A percentile compares a stretch with the other conserved stretches of the same genome.
phyloP scores from a whole-genome alignment of 2,888 invertebrate species.

The Drosophila meridionalis region DNA sequence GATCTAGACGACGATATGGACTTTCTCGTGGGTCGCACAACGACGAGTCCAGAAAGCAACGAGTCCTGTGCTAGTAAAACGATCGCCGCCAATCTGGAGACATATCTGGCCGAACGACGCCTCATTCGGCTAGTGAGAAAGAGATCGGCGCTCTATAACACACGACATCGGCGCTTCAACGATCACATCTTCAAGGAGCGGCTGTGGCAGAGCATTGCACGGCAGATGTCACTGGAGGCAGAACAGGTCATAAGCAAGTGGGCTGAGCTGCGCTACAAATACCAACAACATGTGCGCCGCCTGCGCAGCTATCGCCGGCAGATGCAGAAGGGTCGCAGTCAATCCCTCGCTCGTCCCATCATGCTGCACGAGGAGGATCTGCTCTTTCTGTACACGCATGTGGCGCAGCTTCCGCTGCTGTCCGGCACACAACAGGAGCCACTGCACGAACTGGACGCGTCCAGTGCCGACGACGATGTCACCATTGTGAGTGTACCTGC shows the following conservation, averaged over 20 bases:
- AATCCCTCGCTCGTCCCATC: slow-evolving; percentile 53
- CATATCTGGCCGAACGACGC: slow-evolving; percentile 41
- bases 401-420: slow-evolving; percentile 38
- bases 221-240: slow-evolving; percentile 34
- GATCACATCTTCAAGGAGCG: slow-evolving; percentile 58
- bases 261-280: slow-evolving; percentile 74
- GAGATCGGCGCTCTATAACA: slow-evolving; percentile 68
- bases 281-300: slow-evolving; percentile 71
- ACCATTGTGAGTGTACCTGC: slow-evolving; percentile 36
- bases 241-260: slow-evolving; percentile 62
- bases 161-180: slow-evolving; percentile 57
- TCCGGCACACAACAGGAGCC: not conserved
- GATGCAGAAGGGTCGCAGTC: not conserved
- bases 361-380: slow-evolving; percentile 77
- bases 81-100: slow-evolving; percentile 3
- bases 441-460: not conserved
- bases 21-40: not conserved
- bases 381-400: slow-evolving; percentile 76
- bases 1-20: not conserved
- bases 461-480: slow-evolving; percentile 15
- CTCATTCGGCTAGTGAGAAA: slow-evolving; percentile 69
- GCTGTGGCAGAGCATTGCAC: slow-evolving; percentile 74
- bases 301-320: slow-evolving; percentile 58
- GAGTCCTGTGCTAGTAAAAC: not conserved
- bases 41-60: not conserved